Base-by-base conservation (phyloP, 1,140 invertebrate species). In the Drosophila neocordata region DNA sequence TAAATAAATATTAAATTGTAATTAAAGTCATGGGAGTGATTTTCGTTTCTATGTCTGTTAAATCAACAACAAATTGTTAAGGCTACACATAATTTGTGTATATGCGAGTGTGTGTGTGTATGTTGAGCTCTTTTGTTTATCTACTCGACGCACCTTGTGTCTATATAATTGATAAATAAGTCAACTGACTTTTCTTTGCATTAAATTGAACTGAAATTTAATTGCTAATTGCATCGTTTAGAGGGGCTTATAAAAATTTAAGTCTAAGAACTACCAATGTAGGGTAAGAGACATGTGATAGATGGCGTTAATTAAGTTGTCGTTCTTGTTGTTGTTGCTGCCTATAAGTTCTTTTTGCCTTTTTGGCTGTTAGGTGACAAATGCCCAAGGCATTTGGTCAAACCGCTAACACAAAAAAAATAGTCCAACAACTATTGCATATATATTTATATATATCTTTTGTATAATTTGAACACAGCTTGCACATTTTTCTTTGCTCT, bases 1-100 rank as follows among this genome's bases (percentile, higher is more conserved):
- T 90, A 89, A 89, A 89, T 88, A 88, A 89, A 88, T 88, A 88
- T 87, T 87, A 87, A 87, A 87, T 88, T 88, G 83, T 90, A 90
- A 90, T 90, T 90, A 87, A 90, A 90, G 87, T 90, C 87, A 90
- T 90, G 87, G 87, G 87, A 83, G 77, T 77, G 85, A 77, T 62
- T 64, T 71, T 69, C 55, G 63, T 63, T 51, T 58, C 60, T 12
- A 37, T 57, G 48, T 31, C 48, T 65, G 38, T 41, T 48, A 48
- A 48, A 48, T 48, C 41, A 48, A 48, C 41, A 48, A 48, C 41
- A 48, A 48, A 48, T 48, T 48, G 41, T 48, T 48, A 48, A 48
- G 41, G 41, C 41, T 48, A 48, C 41, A 48, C 41, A 48, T 48
- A 18, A 73, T 64, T 73, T 63, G 57, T 62, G 37, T 51, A 48